Base-by-base conservation (phyloP, 1,140 invertebrate species). In the Drosophila mauritiana region DNA sequence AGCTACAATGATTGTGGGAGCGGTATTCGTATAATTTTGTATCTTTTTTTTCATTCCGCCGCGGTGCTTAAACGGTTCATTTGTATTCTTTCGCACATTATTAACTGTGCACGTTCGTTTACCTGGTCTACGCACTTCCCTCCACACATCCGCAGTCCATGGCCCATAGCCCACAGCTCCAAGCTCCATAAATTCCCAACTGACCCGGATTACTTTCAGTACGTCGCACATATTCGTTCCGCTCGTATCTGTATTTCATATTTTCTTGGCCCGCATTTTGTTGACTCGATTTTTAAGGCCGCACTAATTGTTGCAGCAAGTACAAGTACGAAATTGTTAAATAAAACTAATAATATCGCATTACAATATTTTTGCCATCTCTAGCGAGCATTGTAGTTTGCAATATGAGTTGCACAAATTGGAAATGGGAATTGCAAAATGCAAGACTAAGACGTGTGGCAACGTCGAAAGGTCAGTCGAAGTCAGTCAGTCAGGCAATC, bases 401-500 rank as follows among this genome's bases (percentile, higher is more conserved):
- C 40, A 31, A 67, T 68, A 46, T 48, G 42, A 53, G 51, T 70
- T 69, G 64, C 64, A 49, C 52, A 67, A 56, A 70, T 69, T 40
- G 67, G 3, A 65, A 69, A 31, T 53, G 48, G 46, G 64, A 63
- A 53, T 52, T 22, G 58, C 27, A 37, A 52, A 42, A 20, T 3
- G 20, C 22, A 27, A 39, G 20, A 52, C n/a, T 15, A 39, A 42
- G 48, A 67, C n/a, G 25, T 70, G 67, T 57, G 68, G 67, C 67
- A 70, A 70, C 67, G 42, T 48, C 67, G 56, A 72, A 68, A 72
- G 68, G 68, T 72, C 68, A 55, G 36, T 11, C 15, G 10, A 15
- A 70, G 67, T 70, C 67, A 69, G 67, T 70, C 67, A 69, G 39
- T 49, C 52, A 25, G 65, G 43, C 68, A 69, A 56, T 69, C 67